Percentiles rank a stretch among this genome's conserved stretches.
Conservation (phyloP, 2,797 vertebrate species). For the Melanogrammus aeglefinus region DNA sequence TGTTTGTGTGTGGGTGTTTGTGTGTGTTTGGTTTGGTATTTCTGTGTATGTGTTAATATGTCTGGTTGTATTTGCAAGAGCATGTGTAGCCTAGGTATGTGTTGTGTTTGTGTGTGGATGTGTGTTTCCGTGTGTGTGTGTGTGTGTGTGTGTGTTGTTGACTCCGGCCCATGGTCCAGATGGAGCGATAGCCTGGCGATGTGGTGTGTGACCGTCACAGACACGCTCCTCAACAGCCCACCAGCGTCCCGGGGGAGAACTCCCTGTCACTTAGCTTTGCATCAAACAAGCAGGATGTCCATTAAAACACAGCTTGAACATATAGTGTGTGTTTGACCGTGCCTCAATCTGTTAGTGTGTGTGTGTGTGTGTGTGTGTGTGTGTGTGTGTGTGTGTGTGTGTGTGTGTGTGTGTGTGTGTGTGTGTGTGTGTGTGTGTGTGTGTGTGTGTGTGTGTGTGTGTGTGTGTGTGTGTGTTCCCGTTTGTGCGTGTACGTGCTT, state of each 20-base stretch:
- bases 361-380: background rate
- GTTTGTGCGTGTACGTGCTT: constrained; percentile 5
- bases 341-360: background rate
- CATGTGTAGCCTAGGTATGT: background rate
- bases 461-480: background rate
- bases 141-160: too few relatives aligned
- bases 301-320: background rate
- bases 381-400: background rate
- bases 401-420: constrained; percentile 2
- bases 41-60: background rate
- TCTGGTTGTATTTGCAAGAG: background rate
- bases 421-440: background rate
- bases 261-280: background rate
- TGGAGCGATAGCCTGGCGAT: constrained; percentile 1
- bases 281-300: constrained; percentile 1
- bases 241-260: background rate
- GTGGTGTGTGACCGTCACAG: background rate
- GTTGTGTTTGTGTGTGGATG: background rate
- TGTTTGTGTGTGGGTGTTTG: background rate
- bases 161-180: background rate
- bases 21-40: background rate
- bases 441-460: background rate
- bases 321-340: background rate
- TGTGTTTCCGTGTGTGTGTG: background rate
- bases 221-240: constrained; percentile 1